Evolutionary conservation across 2,797 vertebrate genomes (phyloP).

Genomic region (Nannoperca australis): DNA sequence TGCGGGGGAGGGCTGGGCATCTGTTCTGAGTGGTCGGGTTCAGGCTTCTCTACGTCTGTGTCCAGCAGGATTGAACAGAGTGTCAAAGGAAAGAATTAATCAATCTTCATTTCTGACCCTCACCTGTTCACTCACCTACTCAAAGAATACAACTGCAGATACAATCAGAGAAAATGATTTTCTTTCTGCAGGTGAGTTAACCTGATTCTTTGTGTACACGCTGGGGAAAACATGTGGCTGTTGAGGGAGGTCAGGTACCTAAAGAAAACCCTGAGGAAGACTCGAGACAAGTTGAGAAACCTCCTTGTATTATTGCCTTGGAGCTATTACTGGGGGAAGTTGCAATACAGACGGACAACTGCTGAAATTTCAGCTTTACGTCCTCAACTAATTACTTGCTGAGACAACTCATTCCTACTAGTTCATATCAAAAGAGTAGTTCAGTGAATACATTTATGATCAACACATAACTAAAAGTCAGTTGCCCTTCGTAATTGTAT

Average conservation of each 20-base stretch:
- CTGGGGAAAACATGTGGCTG: background rate
- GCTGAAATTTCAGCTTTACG: conserved; percentile 20
- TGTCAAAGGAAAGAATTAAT: conserved; percentile 2
- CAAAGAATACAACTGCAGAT: background rate
- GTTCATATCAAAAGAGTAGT: too few species aligned
- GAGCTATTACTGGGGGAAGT: conserved; percentile 12
- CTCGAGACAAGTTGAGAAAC: background rate
- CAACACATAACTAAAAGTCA: too few species aligned
- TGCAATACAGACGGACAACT: conserved; percentile 4
- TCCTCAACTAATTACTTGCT: background rate
- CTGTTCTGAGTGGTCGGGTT: conserved; percentile 7
- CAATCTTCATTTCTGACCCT: conserved; percentile 27
- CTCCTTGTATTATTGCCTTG: background rate
- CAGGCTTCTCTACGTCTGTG: conserved; percentile 9
- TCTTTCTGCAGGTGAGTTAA: conserved; percentile 37
- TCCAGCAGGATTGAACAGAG: background rate
- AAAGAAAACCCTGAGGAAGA: conserved; percentile 25
- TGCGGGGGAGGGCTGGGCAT: conserved; percentile 10
- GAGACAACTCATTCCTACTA: too few species aligned
- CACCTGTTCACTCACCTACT: conserved; percentile 6
- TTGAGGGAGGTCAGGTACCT: conserved; percentile 12
- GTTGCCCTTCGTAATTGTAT: too few species aligned
- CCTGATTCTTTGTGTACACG: background rate
- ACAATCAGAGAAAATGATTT: conserved; percentile 16
- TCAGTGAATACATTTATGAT: too few species aligned